Evolutionary conservation across 2,888 invertebrate genomes (phyloP), one percentile per base, ranked within the genome.

Genomic region (Beris morrisii): DNA sequence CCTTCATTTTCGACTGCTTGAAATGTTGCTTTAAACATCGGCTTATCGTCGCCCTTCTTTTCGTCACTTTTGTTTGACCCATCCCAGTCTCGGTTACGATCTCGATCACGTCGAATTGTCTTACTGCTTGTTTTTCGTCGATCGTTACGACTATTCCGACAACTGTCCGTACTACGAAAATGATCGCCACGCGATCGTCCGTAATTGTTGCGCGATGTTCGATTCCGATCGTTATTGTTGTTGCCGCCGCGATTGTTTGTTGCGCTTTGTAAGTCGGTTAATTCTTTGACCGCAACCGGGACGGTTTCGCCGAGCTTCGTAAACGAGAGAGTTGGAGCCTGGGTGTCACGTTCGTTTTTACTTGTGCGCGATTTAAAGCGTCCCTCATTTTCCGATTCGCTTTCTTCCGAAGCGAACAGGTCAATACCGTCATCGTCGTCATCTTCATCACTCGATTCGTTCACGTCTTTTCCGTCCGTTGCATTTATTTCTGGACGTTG

Each of bases 311-410:
- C 69, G 12, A 72, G 58, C 68, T 71, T 71, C 22, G 71, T 69
- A 53, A 71, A 72, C 7, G 72, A 72, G 13, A 70, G 52, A 28
- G 69, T 69, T 46, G 70, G 50, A 7, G 67, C 67, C 28, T 67
- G 70, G 11, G 48, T 56, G 28, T 65, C 59, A 7, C 69, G 64
- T 57, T 70, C 69, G 57, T 55, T 70, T 64, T 69, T 70, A 43
- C 61, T 69, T 13, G 68, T 64, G 5, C 44, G 63, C n/a, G 70
- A 69, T 56, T 73, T 73, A 57, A 72, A 73, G 12, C 73, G 70
- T 9, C 72, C 72, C 38, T 72, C 72, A 68, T 70, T 72, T 66
- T 72, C 73, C 0, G 72, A 72, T 69, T 73, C 73, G 67, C 72
- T 72, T 54, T 73, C 73, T 43, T 73, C 73, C 12, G 72, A 72